phyloP scores from a whole-genome alignment of 2,888 invertebrate genomes.

The Linyphia triangularis region DNA sequence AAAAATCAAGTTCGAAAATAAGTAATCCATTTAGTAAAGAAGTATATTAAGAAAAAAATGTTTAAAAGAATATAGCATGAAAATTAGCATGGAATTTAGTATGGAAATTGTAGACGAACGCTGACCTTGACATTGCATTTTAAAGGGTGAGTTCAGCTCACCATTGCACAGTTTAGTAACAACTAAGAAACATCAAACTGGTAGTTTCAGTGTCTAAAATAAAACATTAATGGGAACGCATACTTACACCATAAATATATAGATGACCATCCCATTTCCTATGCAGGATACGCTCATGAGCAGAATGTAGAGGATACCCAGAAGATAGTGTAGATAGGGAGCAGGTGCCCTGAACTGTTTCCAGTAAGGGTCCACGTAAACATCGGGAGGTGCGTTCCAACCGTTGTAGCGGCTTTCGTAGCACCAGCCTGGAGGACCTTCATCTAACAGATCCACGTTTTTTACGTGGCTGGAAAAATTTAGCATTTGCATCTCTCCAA shows the following conservation, averaged over 20 bases:
- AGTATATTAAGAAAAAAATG: not conserved
- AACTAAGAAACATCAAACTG: no score
- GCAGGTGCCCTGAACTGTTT: slow-evolving; percentile 89
- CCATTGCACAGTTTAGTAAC: no score
- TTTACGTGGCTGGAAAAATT: slow-evolving; percentile 11
- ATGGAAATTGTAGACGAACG: no score
- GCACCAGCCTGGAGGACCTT: slow-evolving; percentile 56
- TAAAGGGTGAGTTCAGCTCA: no score
- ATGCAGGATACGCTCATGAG: slow-evolving; percentile 86
- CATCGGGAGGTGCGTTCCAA: slow-evolving; percentile 86
- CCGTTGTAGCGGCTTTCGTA: slow-evolving; percentile 80
- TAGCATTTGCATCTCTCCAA: no score
- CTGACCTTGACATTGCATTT: no score
- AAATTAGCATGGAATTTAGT: no score
- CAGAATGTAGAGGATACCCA: slow-evolving; percentile 87
- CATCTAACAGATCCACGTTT: not conserved
- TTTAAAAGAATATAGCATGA: no score
- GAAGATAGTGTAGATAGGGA: slow-evolving; percentile 88
- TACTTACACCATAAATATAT: slow-evolving; percentile 90
- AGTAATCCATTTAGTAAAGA: not conserved
- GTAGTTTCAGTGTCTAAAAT: no score
- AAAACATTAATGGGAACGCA: no score
- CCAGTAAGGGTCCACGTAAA: slow-evolving; percentile 90
- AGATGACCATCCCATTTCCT: slow-evolving; percentile 92
- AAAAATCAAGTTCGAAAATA: slow-evolving; percentile 77